These are phyloP conservation scores for Margaritifera margaritifera DNA, from an alignment of 2,888 invertebrate species.

Conservation along the genomic window DNA sequence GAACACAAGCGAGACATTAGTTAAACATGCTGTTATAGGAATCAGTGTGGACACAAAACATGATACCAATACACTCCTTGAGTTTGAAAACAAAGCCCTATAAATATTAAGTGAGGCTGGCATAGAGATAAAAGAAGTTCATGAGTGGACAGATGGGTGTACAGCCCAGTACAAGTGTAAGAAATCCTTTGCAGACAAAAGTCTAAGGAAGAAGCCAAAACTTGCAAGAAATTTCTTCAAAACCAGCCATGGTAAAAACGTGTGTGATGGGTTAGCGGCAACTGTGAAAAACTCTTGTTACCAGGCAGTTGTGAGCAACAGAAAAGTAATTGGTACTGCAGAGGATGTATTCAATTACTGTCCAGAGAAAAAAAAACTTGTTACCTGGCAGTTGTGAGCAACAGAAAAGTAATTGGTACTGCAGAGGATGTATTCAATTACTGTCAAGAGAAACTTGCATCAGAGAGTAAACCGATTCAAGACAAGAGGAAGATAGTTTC, in stretches of 20 bases:
- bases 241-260: conserved; percentile 37
- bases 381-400: conserved; percentile 29
- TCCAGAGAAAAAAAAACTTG: conserved; percentile 28
- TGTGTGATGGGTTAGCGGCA: conserved; percentile 37
- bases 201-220: conserved; percentile 15
- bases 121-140: conserved; percentile 12
- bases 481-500: conserved; percentile 13
- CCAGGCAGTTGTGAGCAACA: conserved; percentile 27
- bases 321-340: conserved; percentile 28
- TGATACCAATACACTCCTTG: conserved; percentile 18
- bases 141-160: no score
- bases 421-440: conserved; percentile 25
- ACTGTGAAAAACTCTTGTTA: conserved; percentile 33
- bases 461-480: conserved; percentile 17
- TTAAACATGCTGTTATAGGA: conserved; percentile 29
- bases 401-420: conserved; percentile 26
- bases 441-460: conserved; percentile 31
- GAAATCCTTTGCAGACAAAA: conserved; percentile 31
- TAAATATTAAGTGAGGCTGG: conserved; percentile 8
- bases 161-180: conserved; percentile 32
- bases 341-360: conserved; percentile 26
- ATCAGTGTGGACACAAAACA: conserved; percentile 30
- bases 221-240: conserved; percentile 24
- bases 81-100: conserved; percentile 23
- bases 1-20: no score